Evolutionary conservation across 2,113 vertebrate species (phyloP).

Genomic region (Athene cunicularia): DNA sequence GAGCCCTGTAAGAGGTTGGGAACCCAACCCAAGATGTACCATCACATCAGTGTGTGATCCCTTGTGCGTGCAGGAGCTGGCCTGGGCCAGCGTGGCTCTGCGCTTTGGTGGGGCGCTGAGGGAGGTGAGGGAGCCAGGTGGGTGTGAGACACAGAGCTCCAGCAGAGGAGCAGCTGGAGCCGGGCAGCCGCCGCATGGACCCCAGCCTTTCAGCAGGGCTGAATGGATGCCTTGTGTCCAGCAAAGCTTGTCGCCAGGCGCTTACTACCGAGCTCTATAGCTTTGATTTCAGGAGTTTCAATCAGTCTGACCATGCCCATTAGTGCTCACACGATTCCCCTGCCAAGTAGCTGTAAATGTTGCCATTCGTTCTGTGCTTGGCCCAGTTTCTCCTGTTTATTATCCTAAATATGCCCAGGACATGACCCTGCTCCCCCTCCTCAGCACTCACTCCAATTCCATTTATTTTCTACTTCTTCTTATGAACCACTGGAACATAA

Average conservation of each 20-base stretch:
- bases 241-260: neutral
- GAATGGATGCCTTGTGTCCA: neutral
- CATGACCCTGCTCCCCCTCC: neutral
- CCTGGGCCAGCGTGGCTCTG: fast-evolving
- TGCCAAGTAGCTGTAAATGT: neutral
- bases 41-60: neutral
- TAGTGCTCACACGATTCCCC: neutral
- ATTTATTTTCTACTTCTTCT: neutral
- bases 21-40: neutral
- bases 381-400: conserved; percentile 6
- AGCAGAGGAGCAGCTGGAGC: neutral
- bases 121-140: neutral
- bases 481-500: neutral
- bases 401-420: neutral
- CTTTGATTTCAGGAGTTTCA: conserved; percentile 21
- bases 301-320: neutral
- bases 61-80: fast-evolving
- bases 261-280: neutral
- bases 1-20: fast-evolving
- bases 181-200: neutral
- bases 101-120: neutral
- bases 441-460: neutral
- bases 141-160: neutral
- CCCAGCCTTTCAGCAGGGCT: neutral
- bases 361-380: neutral